Evolutionary conservation across 2,113 vertebrate genomes (phyloP), one percentile per base, ranked within the genome.

Genomic region (Emydocephalus ijimae): DNA sequence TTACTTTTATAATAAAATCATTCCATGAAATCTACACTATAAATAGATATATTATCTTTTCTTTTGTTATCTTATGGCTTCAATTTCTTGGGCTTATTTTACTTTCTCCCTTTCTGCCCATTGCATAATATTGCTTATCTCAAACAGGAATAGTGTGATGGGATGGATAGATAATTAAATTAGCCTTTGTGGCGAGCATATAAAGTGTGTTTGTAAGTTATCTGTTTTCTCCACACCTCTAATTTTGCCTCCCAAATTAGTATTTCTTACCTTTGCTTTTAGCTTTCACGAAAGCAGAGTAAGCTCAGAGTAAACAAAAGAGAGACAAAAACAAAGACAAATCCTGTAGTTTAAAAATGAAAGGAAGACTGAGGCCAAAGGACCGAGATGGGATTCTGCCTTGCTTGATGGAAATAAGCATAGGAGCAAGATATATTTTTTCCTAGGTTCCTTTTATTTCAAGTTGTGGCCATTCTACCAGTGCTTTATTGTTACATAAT

Each of bases 1-100:
- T 94, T 94, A 92, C 50, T 95, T 96, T 96, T 96, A 94, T 94
- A 95, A 94, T 92, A 95, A 96, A 95, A 74, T 7, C n/a, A 74
- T 34, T 74, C 69, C 2, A 74, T 74, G 69, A 39, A 74, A 34
- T 34, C 5, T 18, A 34, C 14, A 34, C n/a, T 74, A 39, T 74
- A 74, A 74, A 34, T 34, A 18, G 14, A 34, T 74, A 34, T 3
- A 74, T 74, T 74, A 18, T 29, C 2, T 39, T 74, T 74, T 74
- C 64, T 74, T 74, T 39, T 74, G 69, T 74, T 74, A 74, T 2
- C n/a, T 18, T 34, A 34, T 74, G 69, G n/a, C 69, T 74, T 39
- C 69, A 74, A 3, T 34, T 74, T 74, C 14, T 74, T 74, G 69
- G 69, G 14, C n/a, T 1, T 74, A 74, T 15, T 74, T 74, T 74